phyloP scores from a whole-genome alignment of 2,113 vertebrate species.

The Pelmatolapia mariae region DNA sequence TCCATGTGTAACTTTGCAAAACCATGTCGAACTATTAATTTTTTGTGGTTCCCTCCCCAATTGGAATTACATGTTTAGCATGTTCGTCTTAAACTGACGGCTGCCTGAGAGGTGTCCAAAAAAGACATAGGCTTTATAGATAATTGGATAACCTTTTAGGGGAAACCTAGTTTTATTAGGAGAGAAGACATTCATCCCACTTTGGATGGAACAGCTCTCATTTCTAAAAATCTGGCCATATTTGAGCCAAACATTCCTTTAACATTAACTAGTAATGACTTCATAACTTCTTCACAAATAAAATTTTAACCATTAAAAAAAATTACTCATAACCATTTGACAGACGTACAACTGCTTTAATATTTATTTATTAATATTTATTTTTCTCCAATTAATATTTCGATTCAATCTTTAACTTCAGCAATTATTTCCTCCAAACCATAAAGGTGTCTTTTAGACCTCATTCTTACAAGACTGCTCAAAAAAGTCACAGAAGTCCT shows the following conservation, averaged over 20 bases:
- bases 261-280: not conserved
- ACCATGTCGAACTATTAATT: not conserved
- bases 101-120: not conserved
- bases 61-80: not conserved
- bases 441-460: not conserved
- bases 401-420: not conserved
- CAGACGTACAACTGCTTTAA: not conserved
- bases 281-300: not conserved
- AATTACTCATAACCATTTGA: not conserved
- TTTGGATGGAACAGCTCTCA: not conserved
- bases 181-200: not conserved
- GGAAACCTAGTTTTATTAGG: not conserved
- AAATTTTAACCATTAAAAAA: not conserved
- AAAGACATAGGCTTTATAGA: not conserved
- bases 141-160: not conserved
- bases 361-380: not conserved
- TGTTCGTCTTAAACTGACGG: not conserved
- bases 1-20: not conserved
- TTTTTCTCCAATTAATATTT: not conserved
- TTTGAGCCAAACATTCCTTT: not conserved
- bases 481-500: not conserved
- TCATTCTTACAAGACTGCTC: not conserved
- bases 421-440: not conserved
- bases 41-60: not conserved
- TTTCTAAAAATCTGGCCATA: not conserved